Base-by-base conservation (phyloP, 2,113 vertebrate species). In the Callionymus lyra region DNA sequence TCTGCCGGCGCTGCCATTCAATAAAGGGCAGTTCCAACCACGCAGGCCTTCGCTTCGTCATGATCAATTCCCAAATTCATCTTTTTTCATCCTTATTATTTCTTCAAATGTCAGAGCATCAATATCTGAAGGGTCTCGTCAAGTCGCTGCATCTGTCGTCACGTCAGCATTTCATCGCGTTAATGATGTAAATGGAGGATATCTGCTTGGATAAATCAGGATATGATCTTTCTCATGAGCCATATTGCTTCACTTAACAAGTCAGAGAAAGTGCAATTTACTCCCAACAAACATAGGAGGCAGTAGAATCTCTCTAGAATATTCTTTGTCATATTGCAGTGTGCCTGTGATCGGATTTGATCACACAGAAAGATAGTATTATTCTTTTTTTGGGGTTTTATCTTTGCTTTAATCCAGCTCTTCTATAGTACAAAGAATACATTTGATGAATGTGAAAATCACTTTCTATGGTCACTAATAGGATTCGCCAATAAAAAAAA, bases 321-420 rank as follows among this genome's bases (percentile, higher is more conserved):
- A 87, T 94, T 94, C 91, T 88, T 90, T 97, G 93, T 94, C 92
- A 89, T 97, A 97, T 92, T 97, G 93, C 93, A 95, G 93, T 83
- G 88, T 70, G 65, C 70, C 63, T 69, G 41, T 61, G 71, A 63
- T 65, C 61, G 67, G 39, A 63, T 68, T 68, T 58, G 36, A 32
- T 67, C 38, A 9, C 12, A 33, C 13, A 12, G 56, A 32, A 40
- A 35, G 44, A 37, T 38, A n/a, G n/a, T 49, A 31, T 55, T 35
- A 38, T 27, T 36, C 12, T 16, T 15, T 32, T 34, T 36, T 17
- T 4, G n/a, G n/a, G n/a, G n/a, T n/a, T n/a, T n/a, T n/a, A n/a
- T n/a, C n/a, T n/a, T n/a, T n/a, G n/a, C n/a, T 47, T 38, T 15
- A 8, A n/a, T n/a, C n/a, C 34, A 27, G 8, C 21, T 8, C 21